Evolutionary conservation across 1,140 invertebrate genomes (phyloP), one percentile per base, ranked within the genome.

Genomic region (Rhopalosiphum maidis): DNA sequence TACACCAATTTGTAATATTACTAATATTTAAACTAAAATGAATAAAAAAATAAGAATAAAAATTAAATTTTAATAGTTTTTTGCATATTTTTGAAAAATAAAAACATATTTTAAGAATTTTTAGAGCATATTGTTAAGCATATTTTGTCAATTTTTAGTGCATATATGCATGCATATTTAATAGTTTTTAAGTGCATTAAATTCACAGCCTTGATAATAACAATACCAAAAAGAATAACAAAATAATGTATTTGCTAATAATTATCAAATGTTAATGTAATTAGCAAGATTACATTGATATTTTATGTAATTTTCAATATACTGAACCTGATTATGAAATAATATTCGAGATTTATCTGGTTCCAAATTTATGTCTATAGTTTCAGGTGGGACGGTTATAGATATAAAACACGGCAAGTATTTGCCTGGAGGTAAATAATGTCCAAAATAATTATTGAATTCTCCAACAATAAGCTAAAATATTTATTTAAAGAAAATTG

Each of bases 361-460:
- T 94, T 97, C 96, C 77, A 97, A 94, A 95, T 97, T 97, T 22
- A 97, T 95, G 95, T 97, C 97, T 48, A 97, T 88, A 60, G 95
- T 94, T 48, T 95, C 94, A 41, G 96, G 94, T 55, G 96, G 95
- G 18, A 96, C 93, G 41, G 94, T 95, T 55, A 97, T 94, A 43
- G 95, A 94, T 6, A 96, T 30, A 94, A 96, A 94, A 94, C 96
- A 96, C 54, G 95, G 93, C 7, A 95, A 95, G 94, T 96, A 96
- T 51, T 96, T 96, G 15, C 94, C 95, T 60, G 94, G 93, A 37
- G 94, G 90, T 25, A 95, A 94, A 89, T 95, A 91, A 86, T 94
- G 89, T 23, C 94, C 94, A 92, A 94, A 95, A 60, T 93, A 94
- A 83, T 94, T 87, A 46, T 91, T 94, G 60, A 95, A 91, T 90